A percentile compares a stretch with the other conserved stretches of the same genome.
Conservation (phyloP, 2,113 vertebrate species). For the Syngnathus typhle region DNA sequence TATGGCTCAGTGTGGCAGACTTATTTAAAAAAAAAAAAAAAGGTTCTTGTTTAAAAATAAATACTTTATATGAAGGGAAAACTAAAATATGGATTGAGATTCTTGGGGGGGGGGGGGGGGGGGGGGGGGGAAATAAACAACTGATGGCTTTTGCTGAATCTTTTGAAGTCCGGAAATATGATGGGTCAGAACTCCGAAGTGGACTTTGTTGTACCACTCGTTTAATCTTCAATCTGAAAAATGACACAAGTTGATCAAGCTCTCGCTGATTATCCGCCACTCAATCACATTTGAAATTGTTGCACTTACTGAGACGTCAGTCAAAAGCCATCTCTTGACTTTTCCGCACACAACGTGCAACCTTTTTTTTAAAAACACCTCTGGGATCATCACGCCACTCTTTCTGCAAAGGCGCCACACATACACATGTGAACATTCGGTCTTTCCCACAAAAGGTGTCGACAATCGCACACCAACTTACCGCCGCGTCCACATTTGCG, state of each 20-base stretch:
- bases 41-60: constrained; percentile 44
- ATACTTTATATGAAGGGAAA: constrained; percentile 51
- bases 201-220: constrained; percentile 2
- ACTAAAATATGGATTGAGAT: neutral
- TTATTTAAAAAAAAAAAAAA: constrained; percentile 4
- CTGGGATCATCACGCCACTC: constrained; percentile 75
- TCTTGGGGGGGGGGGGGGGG: no score
- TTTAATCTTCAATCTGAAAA: constrained; percentile 34
- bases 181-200: constrained; percentile 6
- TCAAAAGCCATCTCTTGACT: constrained; percentile 78
- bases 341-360: constrained; percentile 73
- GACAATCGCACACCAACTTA: constrained; percentile 39
- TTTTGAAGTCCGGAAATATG: neutral
- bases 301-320: constrained; percentile 44
- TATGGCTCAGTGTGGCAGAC: constrained; percentile 65
- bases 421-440: neutral
- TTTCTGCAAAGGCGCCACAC: constrained; percentile 56
- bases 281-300: neutral
- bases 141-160: neutral
- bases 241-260: constrained; percentile 5
- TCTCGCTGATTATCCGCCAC: neutral
- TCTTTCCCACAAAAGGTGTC: neutral
- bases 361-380: constrained; percentile 76
- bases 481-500: constrained; percentile 74
- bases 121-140: no score